phyloP scores from a whole-genome alignment of 2,797 vertebrate genomes.

The Myotis pilosus region DNA sequence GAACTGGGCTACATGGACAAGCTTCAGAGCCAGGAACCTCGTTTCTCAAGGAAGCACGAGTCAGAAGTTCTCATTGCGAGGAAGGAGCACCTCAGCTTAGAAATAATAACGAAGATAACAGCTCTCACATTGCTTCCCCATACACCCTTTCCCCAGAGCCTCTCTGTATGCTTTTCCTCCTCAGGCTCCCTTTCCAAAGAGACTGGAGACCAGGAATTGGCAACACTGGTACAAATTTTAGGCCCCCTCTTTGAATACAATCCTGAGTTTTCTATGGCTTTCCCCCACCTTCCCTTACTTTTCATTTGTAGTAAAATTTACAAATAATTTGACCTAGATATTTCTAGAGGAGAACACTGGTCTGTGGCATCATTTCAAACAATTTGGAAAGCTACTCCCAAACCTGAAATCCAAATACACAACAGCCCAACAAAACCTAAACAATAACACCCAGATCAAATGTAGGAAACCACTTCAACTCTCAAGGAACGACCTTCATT shows the following conservation, averaged over 20 bases:
- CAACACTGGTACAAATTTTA: background rate
- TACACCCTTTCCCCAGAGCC: too few relatives aligned
- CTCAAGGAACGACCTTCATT: conserved; percentile 1
- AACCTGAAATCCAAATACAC: background rate
- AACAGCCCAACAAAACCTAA: background rate
- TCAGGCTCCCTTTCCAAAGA: background rate
- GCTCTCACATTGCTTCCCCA: background rate
- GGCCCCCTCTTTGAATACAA: background rate
- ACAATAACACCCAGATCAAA: background rate
- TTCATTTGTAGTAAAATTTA: conserved; percentile 12
- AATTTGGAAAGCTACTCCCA: background rate
- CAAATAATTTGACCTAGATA: background rate
- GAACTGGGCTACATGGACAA: background rate
- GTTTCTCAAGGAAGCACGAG: background rate
- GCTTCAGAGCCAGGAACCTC: background rate
- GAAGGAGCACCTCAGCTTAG: background rate
- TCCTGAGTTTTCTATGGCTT: background rate
- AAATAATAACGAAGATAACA: background rate
- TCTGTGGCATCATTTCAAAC: conserved; percentile 11
- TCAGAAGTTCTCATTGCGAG: background rate
- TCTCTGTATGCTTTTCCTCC: background rate
- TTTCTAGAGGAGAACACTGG: conserved; percentile 4
- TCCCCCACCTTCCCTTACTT: background rate
- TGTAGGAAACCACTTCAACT: background rate
- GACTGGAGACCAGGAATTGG: background rate